Conservation (phyloP, 1,140 invertebrate genomes). For the Octopus sinensis region DNA sequence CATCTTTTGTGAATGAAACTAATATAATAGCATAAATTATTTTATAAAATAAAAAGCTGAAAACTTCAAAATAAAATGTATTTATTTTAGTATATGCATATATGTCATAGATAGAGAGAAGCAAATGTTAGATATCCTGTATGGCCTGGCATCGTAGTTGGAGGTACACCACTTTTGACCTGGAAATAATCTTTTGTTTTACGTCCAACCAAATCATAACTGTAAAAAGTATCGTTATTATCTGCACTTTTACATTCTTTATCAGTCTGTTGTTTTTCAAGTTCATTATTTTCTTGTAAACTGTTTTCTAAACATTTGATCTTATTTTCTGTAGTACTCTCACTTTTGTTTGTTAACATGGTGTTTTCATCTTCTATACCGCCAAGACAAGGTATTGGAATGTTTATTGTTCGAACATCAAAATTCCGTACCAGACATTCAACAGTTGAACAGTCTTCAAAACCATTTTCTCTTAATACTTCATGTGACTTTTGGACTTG, state of each 20-base stretch:
- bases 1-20: too few species aligned
- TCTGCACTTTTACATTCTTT: neutral
- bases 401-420: slow-evolving; percentile 70
- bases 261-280: slow-evolving; percentile 10
- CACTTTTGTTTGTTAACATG: neutral
- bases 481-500: slow-evolving; percentile 87
- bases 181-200: slow-evolving; percentile 30
- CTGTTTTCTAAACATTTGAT: neutral
- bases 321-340: slow-evolving; percentile 9
- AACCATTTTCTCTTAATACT: slow-evolving; percentile 69
- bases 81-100: too few species aligned
- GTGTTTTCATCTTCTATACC: neutral
- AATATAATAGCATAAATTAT: too few species aligned
- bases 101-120: slow-evolving; percentile 56
- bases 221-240: slow-evolving; percentile 20
- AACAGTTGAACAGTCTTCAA: slow-evolving; percentile 79
- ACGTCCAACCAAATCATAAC: slow-evolving; percentile 28
- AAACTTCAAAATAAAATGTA: too few species aligned
- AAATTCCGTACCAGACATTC: slow-evolving; percentile 84
- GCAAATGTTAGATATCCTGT: slow-evolving; percentile 93
- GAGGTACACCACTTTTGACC: slow-evolving; percentile 69
- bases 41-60: too few species aligned
- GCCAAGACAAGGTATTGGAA: slow-evolving; percentile 62
- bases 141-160: slow-evolving; percentile 76
- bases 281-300: slow-evolving; percentile 12